phyloP scores from a whole-genome alignment of 2,797 vertebrate genomes.

The Rhabdophis nuchalis region DNA sequence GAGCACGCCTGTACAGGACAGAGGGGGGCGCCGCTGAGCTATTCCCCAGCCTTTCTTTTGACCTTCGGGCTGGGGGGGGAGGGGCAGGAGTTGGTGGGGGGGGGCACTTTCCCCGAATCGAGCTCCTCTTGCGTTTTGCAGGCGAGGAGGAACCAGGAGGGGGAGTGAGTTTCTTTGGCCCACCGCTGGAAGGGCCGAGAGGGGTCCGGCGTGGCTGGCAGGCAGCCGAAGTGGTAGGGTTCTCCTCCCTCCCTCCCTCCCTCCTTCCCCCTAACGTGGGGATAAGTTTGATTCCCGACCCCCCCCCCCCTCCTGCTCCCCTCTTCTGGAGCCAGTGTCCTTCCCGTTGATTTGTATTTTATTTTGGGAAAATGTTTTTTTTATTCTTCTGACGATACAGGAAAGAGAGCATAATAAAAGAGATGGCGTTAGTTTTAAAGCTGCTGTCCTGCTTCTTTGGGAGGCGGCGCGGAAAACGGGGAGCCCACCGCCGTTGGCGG shows the following conservation, averaged over 20 bases:
- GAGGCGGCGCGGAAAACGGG: no score
- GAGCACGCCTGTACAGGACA: slow-evolving; percentile 78
- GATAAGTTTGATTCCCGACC: background rate
- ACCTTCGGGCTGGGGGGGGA: background rate
- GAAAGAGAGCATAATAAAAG: slow-evolving; percentile 39
- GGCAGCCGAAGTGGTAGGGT: background rate
- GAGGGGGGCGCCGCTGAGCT: slow-evolving; percentile 78
- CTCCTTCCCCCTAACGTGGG: background rate
- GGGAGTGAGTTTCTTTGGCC: background rate
- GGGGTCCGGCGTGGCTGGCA: background rate
- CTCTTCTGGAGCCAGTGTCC: slow-evolving; percentile 11
- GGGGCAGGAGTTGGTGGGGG: background rate
- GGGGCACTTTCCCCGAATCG: background rate
- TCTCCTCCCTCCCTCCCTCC: background rate
- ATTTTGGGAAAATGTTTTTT: slow-evolving; percentile 35
- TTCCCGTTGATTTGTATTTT: slow-evolving; percentile 39
- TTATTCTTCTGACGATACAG: slow-evolving; percentile 28
- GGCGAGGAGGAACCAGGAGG: no score
- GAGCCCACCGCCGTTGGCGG: rapidly evolving
- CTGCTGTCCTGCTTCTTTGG: background rate
- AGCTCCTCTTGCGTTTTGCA: background rate
- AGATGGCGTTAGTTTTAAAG: slow-evolving; percentile 40
- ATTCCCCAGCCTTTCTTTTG: background rate
- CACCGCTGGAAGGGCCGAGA: background rate
- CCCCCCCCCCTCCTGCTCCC: background rate